A percentile compares a stretch with the other conserved stretches of the same genome.
Conservation (phyloP, 1,140 invertebrate species). For the Maniola jurtina region DNA sequence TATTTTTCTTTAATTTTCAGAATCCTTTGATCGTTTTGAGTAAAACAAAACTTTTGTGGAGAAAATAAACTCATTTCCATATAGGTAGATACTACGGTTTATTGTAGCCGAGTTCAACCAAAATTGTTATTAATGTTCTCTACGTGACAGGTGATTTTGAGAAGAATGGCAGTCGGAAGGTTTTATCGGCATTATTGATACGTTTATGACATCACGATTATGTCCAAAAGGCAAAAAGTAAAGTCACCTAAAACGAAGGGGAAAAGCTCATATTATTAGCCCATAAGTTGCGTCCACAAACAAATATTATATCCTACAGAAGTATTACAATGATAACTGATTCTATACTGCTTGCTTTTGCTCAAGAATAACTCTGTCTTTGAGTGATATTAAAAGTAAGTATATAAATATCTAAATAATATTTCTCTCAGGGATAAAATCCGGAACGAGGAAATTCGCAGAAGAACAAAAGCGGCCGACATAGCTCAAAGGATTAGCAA, state of each 20-base stretch:
- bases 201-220: not conserved
- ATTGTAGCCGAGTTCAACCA: constrained; percentile 31
- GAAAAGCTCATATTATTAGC: not conserved
- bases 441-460: too few relatives aligned
- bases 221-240: not conserved
- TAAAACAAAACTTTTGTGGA: not conserved
- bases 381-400: too few relatives aligned
- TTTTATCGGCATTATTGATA: constrained; percentile 5
- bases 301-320: too few relatives aligned
- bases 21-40: constrained; percentile 9
- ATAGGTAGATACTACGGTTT: not conserved
- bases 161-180: constrained; percentile 21
- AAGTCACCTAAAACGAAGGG: not conserved
- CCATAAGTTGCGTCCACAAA: too few relatives aligned
- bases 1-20: too few relatives aligned
- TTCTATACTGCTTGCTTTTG: too few relatives aligned
- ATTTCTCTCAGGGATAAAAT: too few relatives aligned
- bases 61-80: constrained; percentile 9
- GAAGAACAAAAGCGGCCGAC: too few relatives aligned
- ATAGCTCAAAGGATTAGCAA: too few relatives aligned
- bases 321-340: too few relatives aligned
- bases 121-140: constrained; percentile 61
- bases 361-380: too few relatives aligned
- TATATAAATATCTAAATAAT: too few relatives aligned
- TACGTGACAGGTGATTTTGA: constrained; percentile 53